These are phyloP conservation scores for Brachypterus glaber DNA, from an alignment of 2,888 invertebrate genomes.

Conservation along the genomic window DNA sequence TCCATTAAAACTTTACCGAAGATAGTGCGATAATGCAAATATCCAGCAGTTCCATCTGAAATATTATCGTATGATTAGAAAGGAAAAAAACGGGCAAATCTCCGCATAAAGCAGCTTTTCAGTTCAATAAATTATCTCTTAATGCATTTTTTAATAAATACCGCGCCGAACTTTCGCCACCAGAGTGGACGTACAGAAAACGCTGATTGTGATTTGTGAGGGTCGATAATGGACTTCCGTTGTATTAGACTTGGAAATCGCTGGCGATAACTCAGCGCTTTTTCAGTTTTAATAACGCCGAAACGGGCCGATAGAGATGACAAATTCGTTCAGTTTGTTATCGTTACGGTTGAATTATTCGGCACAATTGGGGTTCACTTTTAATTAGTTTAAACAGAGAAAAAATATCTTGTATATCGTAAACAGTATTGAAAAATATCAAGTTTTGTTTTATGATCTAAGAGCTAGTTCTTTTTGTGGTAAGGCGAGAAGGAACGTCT, in stretches of 20 bases:
- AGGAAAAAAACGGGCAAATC: constrained; percentile 18
- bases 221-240: constrained; percentile 28
- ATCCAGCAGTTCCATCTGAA: constrained; percentile 17
- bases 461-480: too few relatives aligned
- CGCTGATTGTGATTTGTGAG: constrained; percentile 26
- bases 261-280: background rate
- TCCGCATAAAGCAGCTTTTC: constrained; percentile 22
- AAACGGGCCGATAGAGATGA: too few relatives aligned
- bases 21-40: constrained; percentile 25
- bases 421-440: too few relatives aligned
- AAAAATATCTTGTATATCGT: too few relatives aligned
- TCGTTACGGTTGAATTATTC: too few relatives aligned
- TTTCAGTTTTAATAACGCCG: too few relatives aligned
- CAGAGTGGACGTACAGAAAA: constrained; percentile 12
- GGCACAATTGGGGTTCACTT: too few relatives aligned
- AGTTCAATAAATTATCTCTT: constrained; percentile 28
- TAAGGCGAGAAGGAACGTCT: too few relatives aligned
- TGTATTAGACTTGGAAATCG: constrained; percentile 21
- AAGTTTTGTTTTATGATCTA: too few relatives aligned
- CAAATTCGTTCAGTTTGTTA: too few relatives aligned
- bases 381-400: too few relatives aligned
- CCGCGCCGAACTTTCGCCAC: constrained; percentile 24
- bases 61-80: too few relatives aligned
- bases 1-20: constrained; percentile 25
- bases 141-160: constrained; percentile 33